Base-by-base conservation (phyloP, 2,797 vertebrate species). In the Moxostoma hubbsi region DNA sequence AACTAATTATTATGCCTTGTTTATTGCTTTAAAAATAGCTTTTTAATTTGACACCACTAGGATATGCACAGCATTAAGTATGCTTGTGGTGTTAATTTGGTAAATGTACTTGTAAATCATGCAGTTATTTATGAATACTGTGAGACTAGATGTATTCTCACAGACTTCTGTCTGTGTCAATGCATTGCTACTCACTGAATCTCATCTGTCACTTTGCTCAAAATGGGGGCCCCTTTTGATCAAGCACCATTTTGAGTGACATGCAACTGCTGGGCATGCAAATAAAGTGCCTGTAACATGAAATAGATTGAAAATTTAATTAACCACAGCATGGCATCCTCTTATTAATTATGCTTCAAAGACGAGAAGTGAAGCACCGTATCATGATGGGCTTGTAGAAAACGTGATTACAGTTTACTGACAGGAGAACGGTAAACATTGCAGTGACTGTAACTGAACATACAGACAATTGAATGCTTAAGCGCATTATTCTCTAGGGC, bases 221-320 rank as follows among this genome's bases (percentile, higher is more conserved):
- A 73, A 81, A 65, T 79, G 81, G 85, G 81, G 76, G 84, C 72
- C 64, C 12, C 77, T 87, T 24, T 89, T 90, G 81, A 90, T 91
- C 80, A 85, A 87, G 77, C 81, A 73, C 83, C 77, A 82, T 54
- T 49, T 73, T 83, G 84, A 82, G 86, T 85, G 80, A 81, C 70
- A 77, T 81, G 15, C 51, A 73, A 82, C 73, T 71, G 80, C 77
- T 69, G 70, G 53, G 82, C 80, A 62, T 53, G 59, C 83, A 84
- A 82, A 81, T 72, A 77, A 76, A 75, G 71, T 83, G 47, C 46
- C 75, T 64, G 85, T 73, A 81, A 81, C 54, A 83, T 84, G 83
- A 88, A 90, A 89, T 88, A 76, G 76, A 86, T 85, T 84, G 81
- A 87, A 90, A 88, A 87, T 87, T 70, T 83, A 89, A 90, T 92